phyloP scores from a whole-genome alignment of 2,888 invertebrate genomes.

The Drosophila acutilabella region DNA sequence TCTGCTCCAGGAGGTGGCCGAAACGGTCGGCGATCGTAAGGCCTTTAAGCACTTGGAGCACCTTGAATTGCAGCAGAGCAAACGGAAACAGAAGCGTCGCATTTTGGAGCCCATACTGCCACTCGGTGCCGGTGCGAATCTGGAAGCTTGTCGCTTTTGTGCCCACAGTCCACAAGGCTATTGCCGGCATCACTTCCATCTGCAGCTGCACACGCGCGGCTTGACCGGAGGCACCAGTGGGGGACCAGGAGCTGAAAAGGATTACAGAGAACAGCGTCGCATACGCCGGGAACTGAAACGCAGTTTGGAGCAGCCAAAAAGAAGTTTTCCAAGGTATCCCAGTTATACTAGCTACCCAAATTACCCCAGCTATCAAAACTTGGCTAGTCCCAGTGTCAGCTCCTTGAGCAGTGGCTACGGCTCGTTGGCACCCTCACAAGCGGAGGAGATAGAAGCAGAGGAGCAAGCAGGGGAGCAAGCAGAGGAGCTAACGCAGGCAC shows the following conservation, averaged over 20 bases:
- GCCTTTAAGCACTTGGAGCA: slow-evolving; percentile 68
- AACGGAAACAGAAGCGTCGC: slow-evolving; percentile 72
- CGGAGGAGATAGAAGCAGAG: slow-evolving; percentile 3
- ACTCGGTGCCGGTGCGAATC: slow-evolving; percentile 58
- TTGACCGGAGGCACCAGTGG: slow-evolving; percentile 24
- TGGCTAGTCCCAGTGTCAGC: slow-evolving; percentile 46
- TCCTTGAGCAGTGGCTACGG: slow-evolving; percentile 69
- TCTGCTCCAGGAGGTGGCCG: slow-evolving; percentile 82
- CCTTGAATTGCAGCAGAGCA: slow-evolving; percentile 60
- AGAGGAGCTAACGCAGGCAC: not conserved
- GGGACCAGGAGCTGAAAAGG: slow-evolving; percentile 50
- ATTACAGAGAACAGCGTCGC: slow-evolving; percentile 72
- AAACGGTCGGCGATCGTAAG: slow-evolving; percentile 75
- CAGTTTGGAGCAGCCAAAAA: slow-evolving; percentile 70
- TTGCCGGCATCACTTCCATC: slow-evolving; percentile 83
- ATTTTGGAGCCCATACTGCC: slow-evolving; percentile 56
- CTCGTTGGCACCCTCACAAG: slow-evolving; percentile 45
- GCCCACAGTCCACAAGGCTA: slow-evolving; percentile 84
- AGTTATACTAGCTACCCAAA: slow-evolving; percentile 51
- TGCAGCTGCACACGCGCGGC: slow-evolving; percentile 72
- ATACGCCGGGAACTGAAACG: slow-evolving; percentile 78
- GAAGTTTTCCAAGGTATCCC: slow-evolving; percentile 52
- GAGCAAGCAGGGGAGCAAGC: slow-evolving; percentile 1
- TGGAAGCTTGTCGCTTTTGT: slow-evolving; percentile 82
- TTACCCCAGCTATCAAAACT: slow-evolving; percentile 34